Conservation (phyloP, 92 coral and sea anemone species). For the Epizoanthus scotinus region DNA sequence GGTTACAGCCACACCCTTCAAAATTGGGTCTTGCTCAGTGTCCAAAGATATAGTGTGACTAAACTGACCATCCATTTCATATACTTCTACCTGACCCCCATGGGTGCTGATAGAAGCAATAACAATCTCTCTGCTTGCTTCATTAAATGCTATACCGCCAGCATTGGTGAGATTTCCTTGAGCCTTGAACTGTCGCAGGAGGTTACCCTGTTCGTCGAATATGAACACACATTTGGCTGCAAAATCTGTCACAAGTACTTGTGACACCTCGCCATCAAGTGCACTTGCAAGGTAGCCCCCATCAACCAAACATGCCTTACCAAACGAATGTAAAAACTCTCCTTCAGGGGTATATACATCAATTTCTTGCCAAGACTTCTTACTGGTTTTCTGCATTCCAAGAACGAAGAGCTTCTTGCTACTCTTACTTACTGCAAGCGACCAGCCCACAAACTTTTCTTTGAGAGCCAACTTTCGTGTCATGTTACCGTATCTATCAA, state of each 20-base stretch:
- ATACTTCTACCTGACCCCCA: constrained; percentile 26
- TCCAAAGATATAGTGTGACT: constrained; percentile 16
- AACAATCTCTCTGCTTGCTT: not conserved
- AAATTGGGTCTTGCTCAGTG: constrained; percentile 24
- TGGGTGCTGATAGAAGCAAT: constrained; percentile 15
- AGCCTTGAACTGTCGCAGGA: constrained; percentile 24
- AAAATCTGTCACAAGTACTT: constrained; percentile 27
- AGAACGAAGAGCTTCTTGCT: constrained; percentile 18
- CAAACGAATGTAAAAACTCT: constrained; percentile 12
- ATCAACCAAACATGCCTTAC: constrained; percentile 5
- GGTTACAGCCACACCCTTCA: constrained; percentile 20
- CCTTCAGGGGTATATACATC: constrained; percentile 12
- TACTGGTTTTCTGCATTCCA: constrained; percentile 29
- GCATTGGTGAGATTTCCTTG: constrained; percentile 25
- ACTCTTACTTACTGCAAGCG: constrained; percentile 7
- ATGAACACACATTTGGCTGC: constrained; percentile 28
- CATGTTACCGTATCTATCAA: constrained; percentile 35
- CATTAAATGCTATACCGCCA: constrained; percentile 25
- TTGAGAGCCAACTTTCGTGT: not conserved
- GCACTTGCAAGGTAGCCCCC: constrained; percentile 14
- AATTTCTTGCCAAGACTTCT: constrained; percentile 26
- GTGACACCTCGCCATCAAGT: not conserved
- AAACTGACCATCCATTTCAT: constrained; percentile 12
- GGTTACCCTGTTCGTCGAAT: constrained; percentile 19
- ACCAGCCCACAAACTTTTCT: constrained; percentile 31